phyloP scores from a whole-genome alignment of 2,113 vertebrate genomes.

The Cnemophilus loriae region DNA sequence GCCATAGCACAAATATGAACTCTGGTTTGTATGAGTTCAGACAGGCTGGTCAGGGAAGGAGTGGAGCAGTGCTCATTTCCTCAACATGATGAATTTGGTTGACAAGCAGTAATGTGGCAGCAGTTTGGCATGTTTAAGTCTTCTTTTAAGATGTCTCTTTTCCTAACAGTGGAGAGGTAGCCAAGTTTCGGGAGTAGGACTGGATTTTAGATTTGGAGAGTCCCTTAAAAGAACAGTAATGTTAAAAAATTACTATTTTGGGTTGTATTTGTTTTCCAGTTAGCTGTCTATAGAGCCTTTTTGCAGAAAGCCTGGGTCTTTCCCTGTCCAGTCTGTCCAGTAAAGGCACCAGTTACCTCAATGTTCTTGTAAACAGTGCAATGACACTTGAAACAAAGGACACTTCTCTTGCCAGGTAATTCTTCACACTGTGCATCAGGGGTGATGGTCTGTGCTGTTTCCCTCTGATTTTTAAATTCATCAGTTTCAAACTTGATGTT shows the following conservation, averaged over 20 bases:
- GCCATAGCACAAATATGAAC: not conserved
- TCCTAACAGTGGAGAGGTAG: not conserved
- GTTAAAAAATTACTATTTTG: not conserved
- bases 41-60: not conserved
- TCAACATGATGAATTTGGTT: not conserved
- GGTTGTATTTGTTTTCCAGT: conserved; percentile 60
- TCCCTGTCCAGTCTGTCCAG: conserved; percentile 67
- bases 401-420: conserved; percentile 82
- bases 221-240: not conserved
- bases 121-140: not conserved
- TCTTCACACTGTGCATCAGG: not conserved
- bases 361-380: conserved; percentile 72
- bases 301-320: conserved; percentile 70
- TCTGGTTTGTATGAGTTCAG: not conserved
- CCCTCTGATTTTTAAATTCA: not conserved
- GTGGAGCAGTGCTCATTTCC: not conserved
- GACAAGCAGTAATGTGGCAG: not conserved
- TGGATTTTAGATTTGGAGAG: not conserved
- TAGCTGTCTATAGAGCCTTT: conserved; percentile 70
- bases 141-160: not conserved
- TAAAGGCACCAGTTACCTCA: conserved; percentile 54
- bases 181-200: no score
- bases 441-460: not conserved
- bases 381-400: conserved; percentile 78
- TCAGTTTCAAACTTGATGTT: not conserved